Base-by-base conservation (phyloP, 64 coral and sea anemone genomes). In the Pachyseris speciosa region DNA sequence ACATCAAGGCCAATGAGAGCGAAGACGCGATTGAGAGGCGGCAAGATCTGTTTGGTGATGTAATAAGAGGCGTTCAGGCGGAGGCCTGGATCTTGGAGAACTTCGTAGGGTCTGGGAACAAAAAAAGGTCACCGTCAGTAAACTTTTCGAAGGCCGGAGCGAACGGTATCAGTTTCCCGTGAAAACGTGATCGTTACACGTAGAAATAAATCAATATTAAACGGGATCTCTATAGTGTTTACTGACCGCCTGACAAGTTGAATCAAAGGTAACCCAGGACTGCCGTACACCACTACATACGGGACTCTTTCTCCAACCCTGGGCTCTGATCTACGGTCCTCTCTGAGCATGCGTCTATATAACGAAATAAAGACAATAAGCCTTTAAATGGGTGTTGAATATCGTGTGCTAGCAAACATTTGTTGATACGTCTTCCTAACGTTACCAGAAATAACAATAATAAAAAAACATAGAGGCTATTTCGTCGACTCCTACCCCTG, bases 241-340 rank as follows among this genome's bases (percentile, higher is more conserved):
- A 60, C 75, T 88, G 40, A 98, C 96, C 96, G 75, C 83, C 89
- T 94, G 0, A 98, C 96, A 1, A 98, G 84, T 68, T 92, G 92
- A 69, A 98, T 98, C 1, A 98, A 87, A 53, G 96, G 96, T 15
- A 98, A 67, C 16, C 96, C 96, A 16, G 96, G 96, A 27, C 88
- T 98, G 36, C 96, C 96, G 22, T 98, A 95, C 52, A 94, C 93
- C 8, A 98, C 89, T 16, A 98, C 93, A 92, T 98, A 98, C 49
- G 96, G 96, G 20, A 98, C 96, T 70, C 96, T 85, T 67, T 98
- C 96, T 40, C 89, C 86, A 0, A 98, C 96, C 42, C 96, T 80
- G 4, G 96, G 96, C 68, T 98, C 96, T 71, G 96, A 94, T 27
- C 96, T 77, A 55, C 96, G 96, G 48, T 98, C 96, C 34, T 92